phyloP scores from a whole-genome alignment of 53 echinoderm and acorn worm species.

The Arbacia lixula region DNA sequence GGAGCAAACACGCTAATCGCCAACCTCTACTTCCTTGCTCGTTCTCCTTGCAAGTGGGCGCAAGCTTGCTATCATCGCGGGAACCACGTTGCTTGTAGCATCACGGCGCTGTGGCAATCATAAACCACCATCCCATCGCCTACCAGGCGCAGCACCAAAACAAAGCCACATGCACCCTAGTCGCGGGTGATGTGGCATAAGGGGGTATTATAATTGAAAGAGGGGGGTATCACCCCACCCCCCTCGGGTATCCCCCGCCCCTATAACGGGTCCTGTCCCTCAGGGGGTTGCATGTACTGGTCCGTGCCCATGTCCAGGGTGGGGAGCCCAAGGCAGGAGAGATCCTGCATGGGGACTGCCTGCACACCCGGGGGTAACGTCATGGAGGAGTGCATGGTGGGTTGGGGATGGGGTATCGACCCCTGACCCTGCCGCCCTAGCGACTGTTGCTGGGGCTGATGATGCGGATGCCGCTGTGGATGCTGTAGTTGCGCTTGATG shows the following conservation, averaged over 20 bases:
- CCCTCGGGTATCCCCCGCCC: background rate
- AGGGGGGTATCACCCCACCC: too few relatives aligned
- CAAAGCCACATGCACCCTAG: too few relatives aligned
- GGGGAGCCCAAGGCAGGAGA: constrained; percentile 43
- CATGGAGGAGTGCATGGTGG: constrained; percentile 50
- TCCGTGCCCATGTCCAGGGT: constrained; percentile 37
- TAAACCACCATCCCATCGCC: too few relatives aligned
- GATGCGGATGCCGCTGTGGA: constrained; percentile 7
- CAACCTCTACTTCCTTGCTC: too few relatives aligned
- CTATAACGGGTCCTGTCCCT: constrained; percentile 35
- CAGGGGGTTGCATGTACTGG: constrained; percentile 37
- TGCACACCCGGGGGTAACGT: constrained; percentile 45
- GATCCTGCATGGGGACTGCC: constrained; percentile 46
- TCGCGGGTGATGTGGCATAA: too few relatives aligned
- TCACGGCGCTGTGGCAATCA: too few relatives aligned
- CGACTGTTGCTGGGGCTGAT: background rate
- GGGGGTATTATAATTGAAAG: too few relatives aligned
- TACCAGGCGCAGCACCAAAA: too few relatives aligned
- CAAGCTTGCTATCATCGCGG: too few relatives aligned
- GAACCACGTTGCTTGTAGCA: too few relatives aligned
- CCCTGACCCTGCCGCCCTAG: background rate
- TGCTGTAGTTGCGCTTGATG: constrained; percentile 10
- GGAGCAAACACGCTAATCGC: too few relatives aligned
- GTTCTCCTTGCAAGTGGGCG: too few relatives aligned
- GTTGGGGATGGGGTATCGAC: constrained; percentile 1